These are phyloP conservation scores for Tetheella fluctuosa DNA, from an alignment of 2,888 invertebrate species.

Conservation along the genomic window DNA sequence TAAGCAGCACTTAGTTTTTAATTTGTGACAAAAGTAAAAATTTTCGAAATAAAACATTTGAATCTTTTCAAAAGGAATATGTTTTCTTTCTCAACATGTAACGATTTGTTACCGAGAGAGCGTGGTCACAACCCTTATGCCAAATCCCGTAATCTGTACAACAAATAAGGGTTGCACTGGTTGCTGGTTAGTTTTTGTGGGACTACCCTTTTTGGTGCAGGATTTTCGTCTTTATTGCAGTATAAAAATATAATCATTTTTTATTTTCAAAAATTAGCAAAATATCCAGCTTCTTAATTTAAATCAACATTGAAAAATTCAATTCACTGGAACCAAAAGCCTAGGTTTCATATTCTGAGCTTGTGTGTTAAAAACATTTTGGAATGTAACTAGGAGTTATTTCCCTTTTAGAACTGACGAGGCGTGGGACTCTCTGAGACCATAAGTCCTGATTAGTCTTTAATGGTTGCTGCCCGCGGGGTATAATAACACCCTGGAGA, in stretches of 20 bases:
- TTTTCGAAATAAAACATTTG: no score
- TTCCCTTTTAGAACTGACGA: constrained; percentile 40
- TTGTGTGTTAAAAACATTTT: background rate
- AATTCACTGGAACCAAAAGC: background rate
- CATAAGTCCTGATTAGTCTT: constrained; percentile 63
- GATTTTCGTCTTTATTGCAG: background rate
- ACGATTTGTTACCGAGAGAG: constrained; percentile 15
- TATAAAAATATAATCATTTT: no score
- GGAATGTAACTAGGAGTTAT: constrained; percentile 13
- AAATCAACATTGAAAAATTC: background rate
- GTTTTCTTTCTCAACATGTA: background rate
- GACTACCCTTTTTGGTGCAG: background rate
- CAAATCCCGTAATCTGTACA: constrained; percentile 58
- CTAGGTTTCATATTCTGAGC: background rate
- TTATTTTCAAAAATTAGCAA: no score
- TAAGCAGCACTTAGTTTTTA: no score
- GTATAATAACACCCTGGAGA: constrained; percentile 43
- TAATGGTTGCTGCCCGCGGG: constrained; percentile 46
- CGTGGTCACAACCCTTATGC: constrained; percentile 42
- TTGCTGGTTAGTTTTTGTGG: constrained; percentile 1
- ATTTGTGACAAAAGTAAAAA: no score
- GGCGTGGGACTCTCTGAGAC: constrained; percentile 36
- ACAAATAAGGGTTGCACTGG: constrained; percentile 59
- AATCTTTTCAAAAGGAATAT: no score
- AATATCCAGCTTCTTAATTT: background rate